Evolutionary conservation across 2,888 invertebrate genomes (phyloP).

Genomic region (Archips crataeganus): DNA sequence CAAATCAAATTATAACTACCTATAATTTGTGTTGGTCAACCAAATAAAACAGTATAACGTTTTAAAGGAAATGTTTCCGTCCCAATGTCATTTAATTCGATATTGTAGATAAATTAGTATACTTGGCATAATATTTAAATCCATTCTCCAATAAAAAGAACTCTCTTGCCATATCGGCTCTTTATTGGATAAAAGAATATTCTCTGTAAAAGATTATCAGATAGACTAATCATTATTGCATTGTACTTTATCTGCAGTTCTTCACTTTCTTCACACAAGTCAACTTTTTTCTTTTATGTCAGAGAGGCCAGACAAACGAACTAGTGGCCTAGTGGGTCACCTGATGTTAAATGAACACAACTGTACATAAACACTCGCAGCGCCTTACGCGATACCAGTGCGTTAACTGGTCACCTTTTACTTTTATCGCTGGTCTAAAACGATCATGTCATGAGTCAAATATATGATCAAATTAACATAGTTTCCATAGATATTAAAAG

Average conservation of each 20-base stretch:
- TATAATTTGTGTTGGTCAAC: conserved; percentile 27
- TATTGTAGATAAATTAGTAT: conserved; percentile 60
- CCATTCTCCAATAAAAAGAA: not conserved
- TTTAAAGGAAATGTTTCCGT: conserved; percentile 81
- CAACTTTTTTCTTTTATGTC: too few species aligned
- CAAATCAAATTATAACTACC: conserved; percentile 21
- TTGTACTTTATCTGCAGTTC: not conserved
- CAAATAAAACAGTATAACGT: conserved; percentile 44
- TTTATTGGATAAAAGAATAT: not conserved
- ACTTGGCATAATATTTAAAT: conserved; percentile 48
- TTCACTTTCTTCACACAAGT: not conserved
- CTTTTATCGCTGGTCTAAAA: too few species aligned
- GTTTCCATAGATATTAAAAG: too few species aligned
- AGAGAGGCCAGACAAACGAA: too few species aligned
- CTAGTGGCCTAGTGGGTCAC: too few species aligned
- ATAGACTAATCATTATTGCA: not conserved
- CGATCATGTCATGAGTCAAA: too few species aligned
- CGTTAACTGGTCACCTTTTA: too few species aligned
- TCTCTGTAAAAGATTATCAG: not conserved
- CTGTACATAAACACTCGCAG: too few species aligned
- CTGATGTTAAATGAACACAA: too few species aligned
- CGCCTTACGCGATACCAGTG: too few species aligned
- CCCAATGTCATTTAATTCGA: conserved; percentile 82
- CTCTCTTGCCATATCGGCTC: not conserved
- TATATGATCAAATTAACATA: too few species aligned